Evolutionary conservation across 2,113 vertebrate genomes (phyloP).

Genomic region (Craseonycteris thonglongyai): DNA sequence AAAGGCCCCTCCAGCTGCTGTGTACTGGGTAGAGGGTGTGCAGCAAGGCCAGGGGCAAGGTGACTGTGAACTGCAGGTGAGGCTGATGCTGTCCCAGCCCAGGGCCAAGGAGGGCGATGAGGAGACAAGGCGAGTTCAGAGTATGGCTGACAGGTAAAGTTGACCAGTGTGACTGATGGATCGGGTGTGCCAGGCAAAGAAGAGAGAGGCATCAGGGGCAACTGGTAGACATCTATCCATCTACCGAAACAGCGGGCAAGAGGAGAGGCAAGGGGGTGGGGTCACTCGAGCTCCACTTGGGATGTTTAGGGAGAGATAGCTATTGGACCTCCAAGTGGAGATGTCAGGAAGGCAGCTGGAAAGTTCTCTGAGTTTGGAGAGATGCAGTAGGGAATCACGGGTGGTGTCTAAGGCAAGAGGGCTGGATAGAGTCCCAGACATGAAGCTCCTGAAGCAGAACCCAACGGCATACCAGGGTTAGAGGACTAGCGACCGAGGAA

Average conservation of each 20-base stretch:
- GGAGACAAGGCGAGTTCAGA: background rate
- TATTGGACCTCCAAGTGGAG: background rate
- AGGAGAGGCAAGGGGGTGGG: background rate
- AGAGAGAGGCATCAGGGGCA: background rate
- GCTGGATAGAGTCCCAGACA: background rate
- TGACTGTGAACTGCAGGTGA: no score
- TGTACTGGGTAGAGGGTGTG: background rate
- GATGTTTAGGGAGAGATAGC: background rate
- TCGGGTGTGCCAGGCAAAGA: background rate
- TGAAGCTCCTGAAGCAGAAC: background rate
- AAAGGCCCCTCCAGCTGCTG: background rate
- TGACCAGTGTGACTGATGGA: background rate
- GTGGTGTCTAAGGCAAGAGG: background rate
- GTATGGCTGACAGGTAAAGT: background rate
- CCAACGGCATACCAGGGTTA: background rate
- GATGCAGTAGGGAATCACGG: background rate
- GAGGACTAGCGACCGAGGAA: background rate
- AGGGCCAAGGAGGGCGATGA: background rate
- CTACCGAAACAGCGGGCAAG: background rate
- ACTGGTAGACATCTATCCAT: background rate
- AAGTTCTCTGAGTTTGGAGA: background rate
- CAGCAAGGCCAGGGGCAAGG: background rate
- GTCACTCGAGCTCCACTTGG: background rate
- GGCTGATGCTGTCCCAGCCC: rapidly evolving
- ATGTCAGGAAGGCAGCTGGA: background rate